Conservation (phyloP, 2,888 invertebrate genomes). For the Stramonita haemastoma region DNA sequence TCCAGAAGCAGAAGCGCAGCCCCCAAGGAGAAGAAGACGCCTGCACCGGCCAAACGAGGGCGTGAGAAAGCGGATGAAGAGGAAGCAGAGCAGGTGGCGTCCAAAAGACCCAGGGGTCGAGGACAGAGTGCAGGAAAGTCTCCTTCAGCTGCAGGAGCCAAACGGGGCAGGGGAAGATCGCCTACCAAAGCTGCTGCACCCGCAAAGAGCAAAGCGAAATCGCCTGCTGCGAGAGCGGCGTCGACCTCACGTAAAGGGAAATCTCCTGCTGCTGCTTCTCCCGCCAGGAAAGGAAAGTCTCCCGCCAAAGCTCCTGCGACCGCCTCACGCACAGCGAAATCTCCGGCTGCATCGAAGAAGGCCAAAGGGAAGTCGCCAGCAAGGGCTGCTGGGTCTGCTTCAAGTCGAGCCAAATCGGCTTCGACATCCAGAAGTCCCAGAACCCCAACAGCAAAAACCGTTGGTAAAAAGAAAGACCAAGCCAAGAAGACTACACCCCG, state of each 20-base stretch:
- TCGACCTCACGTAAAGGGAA: neutral
- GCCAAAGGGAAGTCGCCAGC: neutral
- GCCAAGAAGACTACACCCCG: conserved; percentile 20
- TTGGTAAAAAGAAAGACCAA: neutral
- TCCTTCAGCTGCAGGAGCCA: neutral
- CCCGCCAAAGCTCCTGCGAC: neutral
- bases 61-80: conserved; percentile 21
- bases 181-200: conserved; percentile 1
- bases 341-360: neutral
- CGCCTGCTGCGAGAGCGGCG: neutral
- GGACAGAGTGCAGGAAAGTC: conserved; percentile 15
- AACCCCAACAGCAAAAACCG: neutral
- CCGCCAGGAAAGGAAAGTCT: neutral
- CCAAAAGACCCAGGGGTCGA: conserved; percentile 25
- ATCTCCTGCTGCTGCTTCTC: neutral
- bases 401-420: neutral
- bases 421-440: conserved; percentile 26
- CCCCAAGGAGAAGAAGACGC: neutral
- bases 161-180: neutral
- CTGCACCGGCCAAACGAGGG: conserved; percentile 3
- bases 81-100: conserved; percentile 20
- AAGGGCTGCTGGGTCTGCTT: neutral
- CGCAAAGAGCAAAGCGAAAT: neutral
- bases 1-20: conserved; percentile 17
- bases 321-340: neutral